phyloP scores from a whole-genome alignment of 2,888 invertebrate species.

The Oxytorus armatus region DNA sequence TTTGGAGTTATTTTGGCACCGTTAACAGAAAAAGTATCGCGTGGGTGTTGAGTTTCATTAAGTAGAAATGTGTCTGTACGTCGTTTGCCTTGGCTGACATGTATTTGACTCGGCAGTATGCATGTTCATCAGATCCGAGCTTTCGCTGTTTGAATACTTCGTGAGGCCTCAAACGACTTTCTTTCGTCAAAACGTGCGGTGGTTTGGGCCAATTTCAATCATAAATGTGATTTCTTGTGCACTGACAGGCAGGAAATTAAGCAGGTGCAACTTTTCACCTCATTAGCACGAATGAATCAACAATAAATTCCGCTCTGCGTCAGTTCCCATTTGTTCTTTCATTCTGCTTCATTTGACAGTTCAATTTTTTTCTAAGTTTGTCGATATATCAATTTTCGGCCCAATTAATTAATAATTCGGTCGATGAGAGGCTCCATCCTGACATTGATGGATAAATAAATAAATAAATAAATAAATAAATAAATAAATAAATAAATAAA shows the following conservation, averaged over 20 bases:
- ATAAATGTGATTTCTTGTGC: too few relatives aligned
- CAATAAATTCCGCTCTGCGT: slow-evolving; percentile 1
- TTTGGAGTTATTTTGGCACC: slow-evolving; percentile 5
- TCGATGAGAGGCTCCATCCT: background rate
- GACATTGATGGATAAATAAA: too few relatives aligned
- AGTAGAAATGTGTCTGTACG: slow-evolving; percentile 17
- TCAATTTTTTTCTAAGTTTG: background rate
- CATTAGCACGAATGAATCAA: slow-evolving; percentile 3
- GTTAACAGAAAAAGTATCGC: background rate
- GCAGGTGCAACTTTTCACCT: background rate
- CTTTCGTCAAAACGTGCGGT: slow-evolving; percentile 1
- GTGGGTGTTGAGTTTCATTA: slow-evolving; percentile 6
- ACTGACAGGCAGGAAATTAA: background rate
- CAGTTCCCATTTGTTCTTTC: background rate
- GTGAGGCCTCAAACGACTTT: background rate
- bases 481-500: background rate
- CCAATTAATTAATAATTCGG: background rate
- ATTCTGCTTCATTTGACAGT: background rate
- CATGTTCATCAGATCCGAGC: slow-evolving; percentile 26
- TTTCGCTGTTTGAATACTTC: slow-evolving; percentile 29
- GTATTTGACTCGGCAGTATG: slow-evolving; percentile 3
- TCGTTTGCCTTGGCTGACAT: background rate
- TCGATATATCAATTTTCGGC: background rate
- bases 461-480: background rate
- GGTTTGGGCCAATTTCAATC: slow-evolving; percentile 13